A percentile compares a stretch with the other conserved stretches of the same genome.
Conservation (phyloP, 2,888 invertebrate species). For the Dicyrtomina minuta region DNA sequence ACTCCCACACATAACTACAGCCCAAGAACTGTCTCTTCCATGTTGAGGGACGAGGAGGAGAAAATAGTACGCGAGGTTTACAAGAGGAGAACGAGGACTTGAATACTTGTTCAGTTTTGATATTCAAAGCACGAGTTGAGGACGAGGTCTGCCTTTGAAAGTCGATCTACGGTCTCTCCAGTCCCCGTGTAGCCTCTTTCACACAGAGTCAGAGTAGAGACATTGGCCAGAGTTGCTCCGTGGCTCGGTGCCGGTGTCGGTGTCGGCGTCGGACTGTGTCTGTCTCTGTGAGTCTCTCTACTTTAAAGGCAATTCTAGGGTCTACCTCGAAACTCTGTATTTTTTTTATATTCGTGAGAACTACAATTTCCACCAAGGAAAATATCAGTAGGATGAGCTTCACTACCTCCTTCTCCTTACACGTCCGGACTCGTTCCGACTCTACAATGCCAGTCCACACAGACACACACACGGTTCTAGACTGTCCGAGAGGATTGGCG, state of each 20-base stretch:
- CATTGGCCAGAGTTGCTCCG: too few relatives aligned
- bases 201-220: neutral
- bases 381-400: conserved; percentile 19
- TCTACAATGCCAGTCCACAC: neutral
- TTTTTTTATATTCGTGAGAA: conserved; percentile 14
- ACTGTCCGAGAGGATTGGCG: conserved; percentile 13
- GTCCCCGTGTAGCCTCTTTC: neutral
- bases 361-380: neutral
- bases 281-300: neutral
- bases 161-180: too few relatives aligned
- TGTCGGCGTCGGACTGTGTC: too few relatives aligned
- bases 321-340: conserved; percentile 22
- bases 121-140: conserved; percentile 29
- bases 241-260: too few relatives aligned
- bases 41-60: neutral
- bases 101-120: conserved; percentile 16
- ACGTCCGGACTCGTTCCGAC: neutral
- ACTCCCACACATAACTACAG: conserved; percentile 5
- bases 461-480: neutral
- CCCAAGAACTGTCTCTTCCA: neutral
- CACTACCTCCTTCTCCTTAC: neutral
- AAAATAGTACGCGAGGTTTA: neutral
- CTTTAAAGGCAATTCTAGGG: conserved; percentile 28
- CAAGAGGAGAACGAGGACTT: conserved; percentile 16
- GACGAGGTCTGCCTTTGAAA: conserved; percentile 33